Evolutionary conservation across 2,888 invertebrate species (phyloP).

Genomic region (Blomia tropicalis): DNA sequence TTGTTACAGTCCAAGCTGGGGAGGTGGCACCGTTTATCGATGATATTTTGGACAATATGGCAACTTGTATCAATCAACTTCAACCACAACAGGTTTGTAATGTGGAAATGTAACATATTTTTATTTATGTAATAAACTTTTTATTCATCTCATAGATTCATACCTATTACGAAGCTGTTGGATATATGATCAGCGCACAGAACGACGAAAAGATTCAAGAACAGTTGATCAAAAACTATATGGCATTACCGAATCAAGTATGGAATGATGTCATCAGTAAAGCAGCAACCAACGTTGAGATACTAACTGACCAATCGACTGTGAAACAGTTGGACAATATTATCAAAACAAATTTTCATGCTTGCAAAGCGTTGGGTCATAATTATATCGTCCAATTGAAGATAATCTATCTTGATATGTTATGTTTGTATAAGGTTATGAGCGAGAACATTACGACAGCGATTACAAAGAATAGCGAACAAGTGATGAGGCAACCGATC

Average conservation of each 20-base stretch:
- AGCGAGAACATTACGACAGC: slow-evolving; percentile 77
- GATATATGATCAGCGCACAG: slow-evolving; percentile 95
- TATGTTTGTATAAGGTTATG: slow-evolving; percentile 80
- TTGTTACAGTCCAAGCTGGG: slow-evolving; percentile 83
- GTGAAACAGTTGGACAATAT: slow-evolving; percentile 94
- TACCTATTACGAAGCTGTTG: slow-evolving; percentile 98
- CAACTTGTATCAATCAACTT: slow-evolving; percentile 94
- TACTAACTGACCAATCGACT: slow-evolving; percentile 84
- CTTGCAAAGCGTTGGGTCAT: slow-evolving; percentile 94
- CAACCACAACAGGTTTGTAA: slow-evolving; percentile 75
- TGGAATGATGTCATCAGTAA: slow-evolving; percentile 98
- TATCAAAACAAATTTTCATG: slow-evolving; percentile 93
- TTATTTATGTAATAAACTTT: slow-evolving; percentile 31
- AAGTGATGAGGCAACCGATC: slow-evolving; percentile 90
- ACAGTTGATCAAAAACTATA: slow-evolving; percentile 86
- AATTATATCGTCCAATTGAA: slow-evolving; percentile 86
- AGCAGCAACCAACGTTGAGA: slow-evolving; percentile 89
- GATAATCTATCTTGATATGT: slow-evolving; percentile 93
- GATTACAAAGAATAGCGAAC: slow-evolving; percentile 81
- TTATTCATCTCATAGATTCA: slow-evolving; percentile 45
- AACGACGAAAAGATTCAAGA: slow-evolving; percentile 78
- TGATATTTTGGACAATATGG: slow-evolving; percentile 87
- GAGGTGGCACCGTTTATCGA: slow-evolving; percentile 96
- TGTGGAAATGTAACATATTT: slow-evolving; percentile 19
- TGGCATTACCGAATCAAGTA: slow-evolving; percentile 89